Evolutionary conservation across 2,888 invertebrate genomes (phyloP), one percentile per base, ranked within the genome.

Genomic region (Glaucopsyche alexis): DNA sequence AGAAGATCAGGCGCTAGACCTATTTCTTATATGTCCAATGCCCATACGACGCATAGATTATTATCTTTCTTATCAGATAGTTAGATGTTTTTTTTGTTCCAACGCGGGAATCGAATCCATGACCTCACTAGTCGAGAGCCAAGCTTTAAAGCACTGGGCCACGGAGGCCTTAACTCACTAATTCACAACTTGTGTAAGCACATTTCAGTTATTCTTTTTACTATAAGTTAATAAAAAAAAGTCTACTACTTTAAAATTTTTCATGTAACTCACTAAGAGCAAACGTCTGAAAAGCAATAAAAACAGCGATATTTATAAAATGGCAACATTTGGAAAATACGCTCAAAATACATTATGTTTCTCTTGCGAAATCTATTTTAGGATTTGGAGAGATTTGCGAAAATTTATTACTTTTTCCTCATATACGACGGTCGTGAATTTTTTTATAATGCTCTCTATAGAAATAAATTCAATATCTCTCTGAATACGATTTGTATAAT

Each of bases 311-410:
- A 69, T 69, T 49, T 69, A 49, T 69, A 69, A 49, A 69, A 69
- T 49, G 69, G 69, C 16, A 69, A 49, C 47, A 69, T 69, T 69
- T 69, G 49, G 29, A 49, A 47, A 49, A 49, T 69, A 47, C 29
- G 47, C 29, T 49, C 29, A 29, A 69, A 69, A 69, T 19, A 67
- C 69, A 19, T 49, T 69, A 19, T 19, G 67, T 67, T 69, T 19
- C 49, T 69, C 69, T 47, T 47, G 47, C 16, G 29, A 67, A 67
- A 47, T 45, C 67, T 67, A 67, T 67, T 67, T 47, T 8, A 2
- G 67, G 69, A 69, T 49, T 69, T 69, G 11, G 13, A 45, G 69
- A 47, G 69, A 69, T 69, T 69, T 47, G 69, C 49, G 47, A 29
- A 14, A 69, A 69, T 69, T 19, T 69, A 69, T 69, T 69, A 69